Evolutionary conservation across 1,140 invertebrate species (phyloP).

Genomic region (Psilanteris sp.): DNA sequence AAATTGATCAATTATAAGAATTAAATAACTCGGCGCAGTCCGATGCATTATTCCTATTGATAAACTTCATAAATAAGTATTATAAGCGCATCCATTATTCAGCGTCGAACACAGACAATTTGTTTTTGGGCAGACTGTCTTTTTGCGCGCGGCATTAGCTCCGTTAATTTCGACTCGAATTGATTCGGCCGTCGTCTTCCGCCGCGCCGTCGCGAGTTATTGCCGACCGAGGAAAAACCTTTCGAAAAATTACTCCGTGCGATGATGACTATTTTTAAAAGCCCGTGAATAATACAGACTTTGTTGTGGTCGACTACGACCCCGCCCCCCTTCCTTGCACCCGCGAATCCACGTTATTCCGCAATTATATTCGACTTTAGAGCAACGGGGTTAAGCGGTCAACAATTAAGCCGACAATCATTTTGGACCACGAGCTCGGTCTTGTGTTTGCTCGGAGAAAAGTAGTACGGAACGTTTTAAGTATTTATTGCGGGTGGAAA

Average conservation of each 20-base stretch:
- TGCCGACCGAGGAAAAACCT: no score
- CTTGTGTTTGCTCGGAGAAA: no score
- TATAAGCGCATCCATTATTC: constrained; percentile 9
- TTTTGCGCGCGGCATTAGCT: neutral
- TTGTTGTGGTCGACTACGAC: constrained; percentile 41
- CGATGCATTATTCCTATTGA: constrained; percentile 30
- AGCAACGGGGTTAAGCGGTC: constrained; percentile 37
- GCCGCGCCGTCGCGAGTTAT: no score
- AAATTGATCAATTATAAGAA: constrained; percentile 35
- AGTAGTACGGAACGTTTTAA: no score
- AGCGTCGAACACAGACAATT: constrained; percentile 6
- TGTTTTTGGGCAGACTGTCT: neutral
- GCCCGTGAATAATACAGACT: constrained; percentile 35
- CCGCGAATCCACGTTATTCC: constrained; percentile 35
- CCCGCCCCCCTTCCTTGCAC: no score
- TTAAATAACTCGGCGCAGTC: constrained; percentile 8
- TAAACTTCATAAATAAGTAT: constrained; percentile 35
- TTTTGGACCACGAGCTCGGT: constrained; percentile 1
- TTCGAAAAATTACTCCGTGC: constrained; percentile 5
- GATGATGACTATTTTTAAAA: constrained; percentile 40
- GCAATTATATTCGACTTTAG: constrained; percentile 36
- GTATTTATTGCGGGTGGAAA: no score
- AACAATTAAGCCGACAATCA: constrained; percentile 42
- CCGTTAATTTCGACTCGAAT: no score
- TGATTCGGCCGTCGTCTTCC: no score